A percentile compares a stretch with the other conserved stretches of the same genome.
These are phyloP conservation scores for Acanthopleura granulata DNA, from an alignment of 2,888 invertebrate genomes.

Conservation along the genomic window DNA sequence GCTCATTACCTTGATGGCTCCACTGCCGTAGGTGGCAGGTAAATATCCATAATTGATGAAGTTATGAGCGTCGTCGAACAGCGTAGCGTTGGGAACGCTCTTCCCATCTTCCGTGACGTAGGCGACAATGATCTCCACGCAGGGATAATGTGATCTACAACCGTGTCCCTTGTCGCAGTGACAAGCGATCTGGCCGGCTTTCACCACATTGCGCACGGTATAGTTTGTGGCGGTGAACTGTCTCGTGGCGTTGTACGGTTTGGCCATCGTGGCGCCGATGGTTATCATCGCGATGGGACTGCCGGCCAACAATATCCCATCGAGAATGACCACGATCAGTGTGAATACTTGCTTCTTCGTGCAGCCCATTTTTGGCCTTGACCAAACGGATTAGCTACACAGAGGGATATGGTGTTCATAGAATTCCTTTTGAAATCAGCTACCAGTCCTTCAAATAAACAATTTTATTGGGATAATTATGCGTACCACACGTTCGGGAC, in stretches of 20 bases:
- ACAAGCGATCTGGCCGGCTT: background rate
- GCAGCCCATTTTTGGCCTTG: too few relatives aligned
- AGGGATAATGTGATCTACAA: background rate
- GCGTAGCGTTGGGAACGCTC: background rate
- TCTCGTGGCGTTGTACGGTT: background rate
- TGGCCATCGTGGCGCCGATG: background rate
- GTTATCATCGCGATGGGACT: too few relatives aligned
- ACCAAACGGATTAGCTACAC: too few relatives aligned
- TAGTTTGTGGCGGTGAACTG: background rate
- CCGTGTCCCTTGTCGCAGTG: background rate
- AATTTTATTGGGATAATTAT: too few relatives aligned
- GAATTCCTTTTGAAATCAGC: too few relatives aligned
- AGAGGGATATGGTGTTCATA: too few relatives aligned
- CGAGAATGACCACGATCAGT: too few relatives aligned
- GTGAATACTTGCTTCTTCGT: too few relatives aligned
- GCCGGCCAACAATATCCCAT: too few relatives aligned
- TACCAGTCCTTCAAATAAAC: too few relatives aligned
- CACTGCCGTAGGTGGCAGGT: background rate
- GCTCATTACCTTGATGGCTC: background rate
- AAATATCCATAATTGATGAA: constrained; percentile 1
- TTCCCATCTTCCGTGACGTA: background rate
- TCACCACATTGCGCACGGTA: background rate
- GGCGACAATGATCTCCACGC: background rate
- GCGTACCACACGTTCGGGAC: too few relatives aligned
- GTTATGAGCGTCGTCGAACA: constrained; percentile 9